Evolutionary conservation across 1,140 invertebrate genomes (phyloP), one percentile per base, ranked within the genome.

Genomic region (Luehdorfia chinensis): DNA sequence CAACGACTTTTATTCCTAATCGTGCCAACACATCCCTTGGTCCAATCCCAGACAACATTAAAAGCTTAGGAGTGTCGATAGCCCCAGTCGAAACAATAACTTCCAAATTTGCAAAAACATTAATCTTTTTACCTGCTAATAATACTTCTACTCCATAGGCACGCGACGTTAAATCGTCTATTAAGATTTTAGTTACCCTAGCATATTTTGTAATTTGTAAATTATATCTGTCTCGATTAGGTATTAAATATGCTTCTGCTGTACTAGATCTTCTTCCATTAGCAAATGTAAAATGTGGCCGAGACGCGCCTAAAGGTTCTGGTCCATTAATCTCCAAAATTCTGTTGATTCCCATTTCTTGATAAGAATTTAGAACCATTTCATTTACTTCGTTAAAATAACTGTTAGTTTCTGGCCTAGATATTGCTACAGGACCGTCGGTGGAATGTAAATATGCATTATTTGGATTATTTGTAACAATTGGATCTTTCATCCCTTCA

Each of bases 61-160:
- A 77, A 4, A 94, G 54, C 62, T 93, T 90, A 1, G 92, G 91
- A 4, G 90, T 90, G 56, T 90, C 88, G 9, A 91, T 87, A 1
- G 88, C 68, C n/a, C 92, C 92, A 12, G 89, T 90, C 1, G 90
- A 91, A 28, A 96, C 50, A 30, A 95, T 93, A 0, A 95, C 93
- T 72, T 87, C 76, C 21, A 61, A 69, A 13, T 55, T 59, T 14
- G 72, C 66, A 37, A 55, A 74, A 6, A 93, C 74, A 23, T 74
- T 61, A n/a, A 75, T 83, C 21, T 87, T 76, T 28, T 74, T 76
- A 4, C 63, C 74, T 2, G 87, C 79, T 27, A 88, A 66, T 23
- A 81, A 75, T 0, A 77, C 89, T 61, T 90, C 77, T 0, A 95
- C 88, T 0, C 93, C 93, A 18, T 87, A 81, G 0, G 90, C 90